Evolutionary conservation across 1,140 invertebrate genomes (phyloP).

Genomic region (Akabosia matsudoensis): DNA sequence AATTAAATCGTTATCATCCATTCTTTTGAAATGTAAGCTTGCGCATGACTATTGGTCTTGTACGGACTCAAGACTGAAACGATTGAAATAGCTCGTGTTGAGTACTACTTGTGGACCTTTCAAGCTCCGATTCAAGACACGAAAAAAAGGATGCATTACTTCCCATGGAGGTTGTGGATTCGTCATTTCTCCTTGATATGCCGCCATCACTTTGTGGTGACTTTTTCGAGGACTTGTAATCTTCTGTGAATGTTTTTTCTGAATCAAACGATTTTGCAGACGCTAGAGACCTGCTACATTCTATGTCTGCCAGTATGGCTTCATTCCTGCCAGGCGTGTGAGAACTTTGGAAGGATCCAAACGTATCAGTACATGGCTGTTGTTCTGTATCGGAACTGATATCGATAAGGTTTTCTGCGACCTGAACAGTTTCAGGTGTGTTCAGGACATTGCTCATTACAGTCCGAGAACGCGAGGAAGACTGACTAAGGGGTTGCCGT

Average conservation of each 20-base stretch:
- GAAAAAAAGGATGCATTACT: conserved; percentile 12
- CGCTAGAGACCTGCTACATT: not conserved
- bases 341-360: conserved; percentile 4
- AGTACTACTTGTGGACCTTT: conserved; percentile 9
- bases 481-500: not conserved
- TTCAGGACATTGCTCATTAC: not conserved
- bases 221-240: not conserved
- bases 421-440: not conserved
- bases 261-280: conserved; percentile 6
- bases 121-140: conserved; percentile 17
- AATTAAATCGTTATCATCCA: too few relatives aligned
- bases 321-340: not conserved
- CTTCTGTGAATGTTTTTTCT: not conserved
- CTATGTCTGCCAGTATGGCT: not conserved
- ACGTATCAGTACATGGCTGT: not conserved
- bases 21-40: not conserved
- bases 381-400: not conserved
- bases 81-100: conserved; percentile 9
- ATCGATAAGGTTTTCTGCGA: not conserved
- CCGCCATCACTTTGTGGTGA: not conserved
- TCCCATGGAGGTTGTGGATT: not conserved
- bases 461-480: not conserved
- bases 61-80: not conserved
- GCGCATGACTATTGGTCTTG: too few relatives aligned
- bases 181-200: conserved; percentile 5